phyloP scores from a whole-genome alignment of 1,140 invertebrate genomes.

The Ceratosolen solmsi region DNA sequence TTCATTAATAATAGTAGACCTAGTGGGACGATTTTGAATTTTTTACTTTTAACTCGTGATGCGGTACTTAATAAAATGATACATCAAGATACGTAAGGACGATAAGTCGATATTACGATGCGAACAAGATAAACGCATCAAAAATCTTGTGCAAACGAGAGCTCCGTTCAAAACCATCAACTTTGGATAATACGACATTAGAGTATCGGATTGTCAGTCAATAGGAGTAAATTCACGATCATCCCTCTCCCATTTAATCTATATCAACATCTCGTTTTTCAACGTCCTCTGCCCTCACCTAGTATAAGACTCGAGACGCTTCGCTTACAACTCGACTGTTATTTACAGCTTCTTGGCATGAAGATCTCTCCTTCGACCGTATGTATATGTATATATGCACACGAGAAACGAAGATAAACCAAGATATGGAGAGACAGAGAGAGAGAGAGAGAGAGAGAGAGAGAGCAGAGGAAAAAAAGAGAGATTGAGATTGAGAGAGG shows the following conservation, averaged over 20 bases:
- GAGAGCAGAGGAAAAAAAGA: constrained; percentile 1
- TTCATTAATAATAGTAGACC: not conserved
- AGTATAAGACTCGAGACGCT: not conserved
- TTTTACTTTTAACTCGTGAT: not conserved
- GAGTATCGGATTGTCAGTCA: not conserved
- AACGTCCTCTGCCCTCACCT: not conserved
- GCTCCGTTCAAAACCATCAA: not conserved
- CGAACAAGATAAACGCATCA: not conserved
- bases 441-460: not conserved
- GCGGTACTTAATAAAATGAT: not conserved
- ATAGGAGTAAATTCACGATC: not conserved
- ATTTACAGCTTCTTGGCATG: constrained; percentile 74
- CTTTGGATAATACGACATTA: not conserved
- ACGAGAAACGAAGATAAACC: not conserved
- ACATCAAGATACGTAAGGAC: not conserved
- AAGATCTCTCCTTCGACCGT: constrained; percentile 60
- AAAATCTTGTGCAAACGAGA: not conserved
- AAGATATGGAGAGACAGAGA: not conserved
- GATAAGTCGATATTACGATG: not conserved
- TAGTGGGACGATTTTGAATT: not conserved
- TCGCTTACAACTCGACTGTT: constrained; percentile 61
- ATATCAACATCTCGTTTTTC: not conserved
- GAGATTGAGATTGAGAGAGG: no score
- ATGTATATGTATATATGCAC: not conserved
- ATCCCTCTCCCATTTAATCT: not conserved